These are phyloP conservation scores for Hirudinaria manillensis DNA, from an alignment of 2,888 invertebrate genomes.

Conservation along the genomic window DNA sequence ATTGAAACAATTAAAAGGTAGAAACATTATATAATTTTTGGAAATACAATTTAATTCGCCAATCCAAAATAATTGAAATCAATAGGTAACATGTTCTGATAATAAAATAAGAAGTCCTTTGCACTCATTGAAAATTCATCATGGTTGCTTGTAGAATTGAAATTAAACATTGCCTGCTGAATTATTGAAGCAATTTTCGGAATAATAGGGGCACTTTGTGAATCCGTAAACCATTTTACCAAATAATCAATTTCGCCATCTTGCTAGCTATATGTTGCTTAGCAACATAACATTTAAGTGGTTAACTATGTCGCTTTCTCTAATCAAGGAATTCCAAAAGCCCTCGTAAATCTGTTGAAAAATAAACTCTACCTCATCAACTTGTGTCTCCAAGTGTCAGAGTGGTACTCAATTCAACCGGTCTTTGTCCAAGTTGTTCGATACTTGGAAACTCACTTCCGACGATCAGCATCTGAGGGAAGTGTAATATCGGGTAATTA, in stretches of 20 bases:
- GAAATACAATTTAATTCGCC: no score
- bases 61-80: background rate
- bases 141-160: no score
- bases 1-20: background rate
- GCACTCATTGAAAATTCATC: no score
- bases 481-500: conserved; percentile 36
- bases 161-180: no score
- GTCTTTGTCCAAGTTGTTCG: conserved; percentile 37
- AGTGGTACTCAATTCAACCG: conserved; percentile 36
- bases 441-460: conserved; percentile 40
- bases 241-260: no score
- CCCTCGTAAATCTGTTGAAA: conserved; percentile 32
- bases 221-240: no score
- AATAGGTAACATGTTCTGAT: no score
- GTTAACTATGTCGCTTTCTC: background rate
- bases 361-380: conserved; percentile 37
- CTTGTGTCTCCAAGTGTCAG: conserved; percentile 26
- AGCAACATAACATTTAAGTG: no score
- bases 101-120: no score
- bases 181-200: no score
- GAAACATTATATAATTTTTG: background rate
- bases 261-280: no score
- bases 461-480: conserved; percentile 36
- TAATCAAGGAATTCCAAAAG: conserved; percentile 37
- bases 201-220: no score